A percentile compares a stretch with the other conserved stretches of the same genome.
These are phyloP conservation scores for Zaprionus kolodkinae DNA, from an alignment of 1,140 invertebrate species.

Conservation along the genomic window DNA sequence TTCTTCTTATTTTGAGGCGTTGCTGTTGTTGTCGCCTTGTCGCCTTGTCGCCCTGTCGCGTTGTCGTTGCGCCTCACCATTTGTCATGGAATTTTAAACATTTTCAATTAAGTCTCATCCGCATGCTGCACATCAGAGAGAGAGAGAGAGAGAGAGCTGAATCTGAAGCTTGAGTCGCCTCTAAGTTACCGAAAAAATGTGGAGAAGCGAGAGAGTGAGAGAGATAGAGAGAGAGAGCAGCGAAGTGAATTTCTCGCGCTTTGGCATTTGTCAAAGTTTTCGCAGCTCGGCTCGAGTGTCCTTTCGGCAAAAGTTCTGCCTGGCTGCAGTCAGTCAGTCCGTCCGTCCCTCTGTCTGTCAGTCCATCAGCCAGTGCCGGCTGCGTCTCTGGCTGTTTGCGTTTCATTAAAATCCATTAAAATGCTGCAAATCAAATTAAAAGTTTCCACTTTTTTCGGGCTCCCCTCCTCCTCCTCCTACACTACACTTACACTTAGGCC, in stretches of 20 bases:
- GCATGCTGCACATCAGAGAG: constrained; percentile 60
- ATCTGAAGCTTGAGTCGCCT: constrained; percentile 46
- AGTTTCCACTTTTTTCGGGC: constrained; percentile 70
- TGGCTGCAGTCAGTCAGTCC: neutral
- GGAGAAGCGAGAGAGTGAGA: neutral
- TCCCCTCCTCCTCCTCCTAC: neutral
- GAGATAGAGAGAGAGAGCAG: constrained; percentile 10
- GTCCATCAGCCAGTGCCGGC: constrained; percentile 4
- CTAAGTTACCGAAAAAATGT: constrained; percentile 67
- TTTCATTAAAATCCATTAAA: constrained; percentile 83
- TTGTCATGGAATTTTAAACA: constrained; percentile 78
- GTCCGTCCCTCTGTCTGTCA: neutral
- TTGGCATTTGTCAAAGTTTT: constrained; percentile 81
- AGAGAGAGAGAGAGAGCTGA: no score
- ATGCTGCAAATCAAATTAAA: constrained; percentile 84
- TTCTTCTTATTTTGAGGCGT: neutral
- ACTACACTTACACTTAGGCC: neutral
- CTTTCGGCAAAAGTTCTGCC: constrained; percentile 55
- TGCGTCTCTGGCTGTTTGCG: constrained; percentile 65
- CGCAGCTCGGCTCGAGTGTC: constrained; percentile 58
- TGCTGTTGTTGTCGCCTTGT: constrained; percentile 2
- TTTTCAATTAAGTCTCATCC: constrained; percentile 71
- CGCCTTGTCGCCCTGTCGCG: constrained; percentile 25
- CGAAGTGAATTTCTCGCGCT: constrained; percentile 79
- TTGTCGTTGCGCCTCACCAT: constrained; percentile 41